phyloP scores from a whole-genome alignment of 1,140 invertebrate species.

The Sycophaga agraensis region DNA sequence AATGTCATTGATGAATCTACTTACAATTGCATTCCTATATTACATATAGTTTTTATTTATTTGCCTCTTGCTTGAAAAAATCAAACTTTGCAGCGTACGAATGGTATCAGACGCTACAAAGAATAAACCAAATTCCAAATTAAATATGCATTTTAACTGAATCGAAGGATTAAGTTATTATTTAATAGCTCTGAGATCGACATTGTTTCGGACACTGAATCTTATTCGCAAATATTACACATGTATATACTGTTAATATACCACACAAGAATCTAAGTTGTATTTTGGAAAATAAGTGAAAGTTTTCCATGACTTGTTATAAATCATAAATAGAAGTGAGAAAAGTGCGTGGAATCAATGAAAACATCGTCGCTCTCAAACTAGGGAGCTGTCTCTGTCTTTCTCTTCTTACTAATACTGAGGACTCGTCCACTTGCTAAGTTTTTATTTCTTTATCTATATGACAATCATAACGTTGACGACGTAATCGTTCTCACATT shows the following conservation, averaged over 20 bases:
- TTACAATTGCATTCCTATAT: no score
- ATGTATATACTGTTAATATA: no score
- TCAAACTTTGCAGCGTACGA: no score
- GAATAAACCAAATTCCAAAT: no score
- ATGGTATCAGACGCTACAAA: no score
- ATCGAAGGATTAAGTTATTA: background rate
- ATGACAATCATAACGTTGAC: slow-evolving; percentile 19
- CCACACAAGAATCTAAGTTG: background rate
- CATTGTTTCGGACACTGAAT: background rate
- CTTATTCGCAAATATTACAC: no score
- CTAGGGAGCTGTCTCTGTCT: background rate
- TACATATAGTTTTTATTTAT: no score
- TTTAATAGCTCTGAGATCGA: background rate
- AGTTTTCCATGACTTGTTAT: background rate
- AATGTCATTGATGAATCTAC: no score
- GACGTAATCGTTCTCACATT: slow-evolving; percentile 12
- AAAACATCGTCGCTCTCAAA: background rate
- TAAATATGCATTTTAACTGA: no score
- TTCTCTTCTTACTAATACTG: slow-evolving; percentile 19
- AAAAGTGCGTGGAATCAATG: background rate
- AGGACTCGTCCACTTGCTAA: background rate
- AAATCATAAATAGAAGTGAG: background rate
- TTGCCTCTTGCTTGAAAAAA: no score
- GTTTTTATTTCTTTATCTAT: slow-evolving; percentile 8
- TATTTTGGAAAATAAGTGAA: background rate